phyloP scores from a whole-genome alignment of 2,888 invertebrate genomes.

The Dasypolia templi region DNA sequence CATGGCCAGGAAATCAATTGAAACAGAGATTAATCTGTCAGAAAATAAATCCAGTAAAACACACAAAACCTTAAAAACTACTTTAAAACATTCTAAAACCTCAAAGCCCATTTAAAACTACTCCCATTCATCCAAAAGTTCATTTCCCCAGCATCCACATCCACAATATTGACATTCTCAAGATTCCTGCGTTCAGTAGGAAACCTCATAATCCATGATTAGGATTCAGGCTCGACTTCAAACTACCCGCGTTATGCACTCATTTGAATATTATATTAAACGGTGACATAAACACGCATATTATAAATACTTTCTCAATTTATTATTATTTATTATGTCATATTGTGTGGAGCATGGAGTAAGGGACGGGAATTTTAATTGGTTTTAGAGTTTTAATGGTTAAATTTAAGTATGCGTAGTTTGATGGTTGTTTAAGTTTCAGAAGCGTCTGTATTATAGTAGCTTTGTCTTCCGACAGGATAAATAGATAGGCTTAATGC shows the following conservation, averaged over 20 bases:
- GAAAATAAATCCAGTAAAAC: neutral
- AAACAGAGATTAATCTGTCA: too few relatives aligned
- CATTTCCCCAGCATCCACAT: constrained; percentile 19
- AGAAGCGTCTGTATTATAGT: neutral
- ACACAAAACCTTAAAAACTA: neutral
- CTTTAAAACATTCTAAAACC: neutral
- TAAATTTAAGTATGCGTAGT: neutral
- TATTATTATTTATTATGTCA: constrained; percentile 17
- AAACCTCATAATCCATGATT: constrained; percentile 64
- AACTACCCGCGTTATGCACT: constrained; percentile 64
- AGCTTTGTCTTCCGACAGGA: neutral
- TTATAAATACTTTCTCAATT: constrained; percentile 49
- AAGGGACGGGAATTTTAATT: constrained; percentile 17
- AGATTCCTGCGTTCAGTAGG: constrained; percentile 32
- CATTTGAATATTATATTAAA: constrained; percentile 73
- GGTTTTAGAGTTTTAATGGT: constrained; percentile 22
- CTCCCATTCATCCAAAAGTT: neutral
- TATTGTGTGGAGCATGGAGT: constrained; percentile 7
- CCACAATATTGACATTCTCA: constrained; percentile 67
- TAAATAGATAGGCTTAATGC: neutral
- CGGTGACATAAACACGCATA: constrained; percentile 55
- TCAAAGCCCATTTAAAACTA: constrained; percentile 14
- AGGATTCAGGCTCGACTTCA: constrained; percentile 60
- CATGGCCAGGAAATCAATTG: too few relatives aligned
- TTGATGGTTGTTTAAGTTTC: neutral